Base-by-base conservation (phyloP, 2,113 vertebrate species). In the Pedetes capensis region DNA sequence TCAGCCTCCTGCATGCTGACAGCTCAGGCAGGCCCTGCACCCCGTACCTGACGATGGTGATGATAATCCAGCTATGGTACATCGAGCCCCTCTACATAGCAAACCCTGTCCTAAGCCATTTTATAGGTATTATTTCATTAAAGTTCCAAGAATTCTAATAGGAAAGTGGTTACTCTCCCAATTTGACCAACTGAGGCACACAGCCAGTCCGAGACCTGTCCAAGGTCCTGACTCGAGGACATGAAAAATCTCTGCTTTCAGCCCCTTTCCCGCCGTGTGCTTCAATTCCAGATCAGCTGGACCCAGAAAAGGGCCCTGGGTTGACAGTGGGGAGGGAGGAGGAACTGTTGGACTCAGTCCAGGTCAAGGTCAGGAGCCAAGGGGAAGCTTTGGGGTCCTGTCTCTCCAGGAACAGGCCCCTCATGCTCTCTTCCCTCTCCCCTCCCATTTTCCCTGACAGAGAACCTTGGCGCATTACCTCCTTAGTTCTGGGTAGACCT, bases 311-410 rank as follows among this genome's bases (percentile, higher is more conserved):
- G 49, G n/a, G 25, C 0, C 37, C 10, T 16, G n/a, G 87, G 39
- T 8, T 84, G 93, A 94, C 97, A 88, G 91, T 85, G 83, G 97
- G 97, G 95, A 97, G 39, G 18, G 7, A 32, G 49, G 7, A 53
- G 69, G 34, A 17, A 34, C 34, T 93, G 61, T 61, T 37, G 59
- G 84, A 66, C 32, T 3, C 8, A 18, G 69, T 39, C 39, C 64
- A 61, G 12, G 34, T 59, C 23, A 23, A 2, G 57, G 32, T 34
- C 53, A 3, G 8, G 51, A 47, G 72, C 23, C 22, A 39, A 23
- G 44, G 64, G 39, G 57, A 27, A 72, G 79, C 20, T 42, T 7
- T 20, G 29, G n/a, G 14, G 18, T 37, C 27, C 34, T 25, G 0
- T 0, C 37, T 27, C 2, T 10, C 6, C 10, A 2, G 47, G 8